phyloP scores from a whole-genome alignment of 2,888 invertebrate species.

The Hemistola chrysoprasaria region DNA sequence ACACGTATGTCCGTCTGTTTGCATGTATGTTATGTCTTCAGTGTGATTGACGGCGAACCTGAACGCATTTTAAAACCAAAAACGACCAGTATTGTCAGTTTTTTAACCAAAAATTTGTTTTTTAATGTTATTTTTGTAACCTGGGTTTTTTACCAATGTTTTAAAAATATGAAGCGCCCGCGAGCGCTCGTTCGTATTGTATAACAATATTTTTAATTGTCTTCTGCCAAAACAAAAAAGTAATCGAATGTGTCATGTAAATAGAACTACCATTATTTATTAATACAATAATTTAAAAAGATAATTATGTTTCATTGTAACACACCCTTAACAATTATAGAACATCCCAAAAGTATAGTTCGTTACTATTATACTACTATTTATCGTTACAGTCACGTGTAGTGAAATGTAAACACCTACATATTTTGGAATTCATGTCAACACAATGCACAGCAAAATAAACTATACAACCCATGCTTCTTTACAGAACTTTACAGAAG shows the following conservation, averaged over 20 bases:
- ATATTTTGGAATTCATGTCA: too few species aligned
- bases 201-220: slow-evolving; percentile 78
- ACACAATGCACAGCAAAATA: too few species aligned
- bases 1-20: slow-evolving; percentile 64
- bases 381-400: too few species aligned
- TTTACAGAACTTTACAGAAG: too few species aligned
- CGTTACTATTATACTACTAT: too few species aligned
- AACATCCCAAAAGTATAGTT: too few species aligned
- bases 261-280: slow-evolving; percentile 83
- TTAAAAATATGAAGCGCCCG: slow-evolving; percentile 38
- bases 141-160: slow-evolving; percentile 64
- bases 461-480: too few species aligned
- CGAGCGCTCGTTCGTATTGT: slow-evolving; percentile 54
- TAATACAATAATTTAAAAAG: slow-evolving; percentile 81
- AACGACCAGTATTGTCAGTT: slow-evolving; percentile 73
- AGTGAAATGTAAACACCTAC: too few species aligned
- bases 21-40: slow-evolving; percentile 60
- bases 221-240: slow-evolving; percentile 82
- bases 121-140: slow-evolving; percentile 43
- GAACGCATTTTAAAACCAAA: slow-evolving; percentile 58
- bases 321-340: not conserved
- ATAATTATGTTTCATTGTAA: slow-evolving; percentile 55
- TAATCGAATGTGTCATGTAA: slow-evolving; percentile 81
- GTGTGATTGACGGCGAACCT: slow-evolving; percentile 50
- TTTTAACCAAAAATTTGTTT: slow-evolving; percentile 67